Base-by-base conservation (phyloP, 23 tunicate species). In the Oikopleura vanhoeffeni region DNA sequence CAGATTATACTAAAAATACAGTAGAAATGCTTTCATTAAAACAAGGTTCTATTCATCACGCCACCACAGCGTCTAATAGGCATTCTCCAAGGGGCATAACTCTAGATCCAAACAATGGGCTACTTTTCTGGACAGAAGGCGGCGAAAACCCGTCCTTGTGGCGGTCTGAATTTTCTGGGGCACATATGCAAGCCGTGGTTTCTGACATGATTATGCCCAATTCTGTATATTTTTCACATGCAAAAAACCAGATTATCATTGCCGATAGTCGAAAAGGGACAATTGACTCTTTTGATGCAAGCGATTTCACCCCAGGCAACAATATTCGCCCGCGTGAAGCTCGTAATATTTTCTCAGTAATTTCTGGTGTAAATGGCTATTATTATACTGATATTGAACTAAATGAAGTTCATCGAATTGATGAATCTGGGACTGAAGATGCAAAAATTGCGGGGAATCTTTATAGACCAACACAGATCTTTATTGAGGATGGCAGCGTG, bases 91-190 rank as follows among this genome's bases (percentile, higher is more conserved):
- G 92, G 39, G 92, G 90, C 38, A 89, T 92, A 33, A 87, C 89
- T 1, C 84, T 92, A 30, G 75, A 87, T 67, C 89, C 93, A 32
- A 49, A 83, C 0, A 40, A 41, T 4, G 97, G 97, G 92, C 87
- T 40, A 60, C 71, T 92, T 79, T 92, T 87, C 77, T 92, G 97
- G 97, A 92, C 97, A 13, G 97, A 92, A 57, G 67, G 86, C 76
- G 97, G 97, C 3, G 40, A 42, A 3, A 57, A 76, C 40, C 88
- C 97, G 28, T 83, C 83, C 87, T 76, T 92, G 40, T 57, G 84
- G 28, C 39, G 83, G 34, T 83, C 92, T 1, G 84, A 60, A 0
- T 89, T 92, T 92, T 87, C 83, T 41, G 97, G 60, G 18, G 8
- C 60, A 18, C 18, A 49, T 18, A 49, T 8, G 60, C 8, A 49